A percentile compares a stretch with the other conserved stretches of the same genome.
Evolutionary conservation across 2,113 vertebrate species (phyloP).

Genomic region (Mastomys natalensis): DNA sequence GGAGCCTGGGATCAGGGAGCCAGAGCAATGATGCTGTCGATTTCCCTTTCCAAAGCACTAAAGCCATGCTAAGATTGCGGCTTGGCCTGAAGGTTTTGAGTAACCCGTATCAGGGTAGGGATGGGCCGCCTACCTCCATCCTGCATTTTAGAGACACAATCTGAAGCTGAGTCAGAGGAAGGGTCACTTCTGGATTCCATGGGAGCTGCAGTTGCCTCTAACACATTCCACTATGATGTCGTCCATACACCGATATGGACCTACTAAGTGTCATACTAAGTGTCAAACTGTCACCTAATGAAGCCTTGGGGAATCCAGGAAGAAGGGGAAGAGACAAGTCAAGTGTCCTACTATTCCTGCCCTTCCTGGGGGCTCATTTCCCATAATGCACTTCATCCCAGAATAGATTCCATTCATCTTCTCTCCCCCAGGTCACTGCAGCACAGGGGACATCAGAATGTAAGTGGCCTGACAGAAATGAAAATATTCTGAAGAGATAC

Average conservation of each 20-base stretch:
- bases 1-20: not conserved
- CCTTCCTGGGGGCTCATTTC: not conserved
- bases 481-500: not conserved
- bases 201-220: not conserved
- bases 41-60: not conserved
- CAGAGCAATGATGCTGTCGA: not conserved
- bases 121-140: not conserved
- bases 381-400: not conserved
- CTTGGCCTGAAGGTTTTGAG: constrained; percentile 16
- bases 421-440: not conserved
- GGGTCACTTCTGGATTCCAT: not conserved
- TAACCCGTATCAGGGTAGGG: not conserved
- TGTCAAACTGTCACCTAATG: not conserved
- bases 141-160: constrained; percentile 33
- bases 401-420: not conserved
- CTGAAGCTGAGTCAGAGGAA: not conserved
- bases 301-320: not conserved
- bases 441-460: not conserved
- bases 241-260: not conserved
- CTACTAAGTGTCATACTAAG: not conserved
- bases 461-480: not conserved
- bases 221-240: not conserved
- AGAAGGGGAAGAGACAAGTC: not conserved
- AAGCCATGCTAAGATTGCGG: not conserved
- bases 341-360: not conserved